Evolutionary conservation across 2,797 vertebrate species (phyloP), one percentile per base, ranked within the genome.

Genomic region (Gambusia yucatana): DNA sequence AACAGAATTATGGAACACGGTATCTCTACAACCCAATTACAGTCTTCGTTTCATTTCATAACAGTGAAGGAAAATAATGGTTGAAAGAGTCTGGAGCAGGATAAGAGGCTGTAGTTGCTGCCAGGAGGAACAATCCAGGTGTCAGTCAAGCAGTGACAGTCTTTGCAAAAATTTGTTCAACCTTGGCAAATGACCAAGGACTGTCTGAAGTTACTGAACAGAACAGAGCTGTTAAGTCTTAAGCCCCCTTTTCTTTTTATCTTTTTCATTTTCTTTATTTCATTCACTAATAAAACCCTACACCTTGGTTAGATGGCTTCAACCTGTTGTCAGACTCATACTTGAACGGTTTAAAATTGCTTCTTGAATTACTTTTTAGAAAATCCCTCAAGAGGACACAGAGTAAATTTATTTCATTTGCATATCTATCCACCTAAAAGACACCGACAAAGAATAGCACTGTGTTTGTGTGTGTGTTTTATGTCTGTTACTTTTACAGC

Each of bases 281-380:
- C 55, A 48, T 75, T 80, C 77, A 67, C 75, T 75, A 57, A 82
- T 81, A 79, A 76, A 83, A 79, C 86, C 75, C 85, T 61, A 78
- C 80, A 94, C 91, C 88, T 87, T 79, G 77, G 86, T 85, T 71
- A 82, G 72, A 79, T 86, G 78, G 77, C 83, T 83, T 83, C 76
- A 77, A 41, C 76, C 76, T 77, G 72, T 73, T 78, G 80, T 87
- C 36, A 48, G 71, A 81, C 92, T 94, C 91, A 94, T 94, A 95
- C 93, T 94, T 92, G 90, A 93, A 90, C 90, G 93, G 85, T 91
- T 96, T 86, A 85, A 92, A 95, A 95, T 95, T 94, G 92, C 92
- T 87, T 94, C 88, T 82, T 90, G 92, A 93, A 95, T 94, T 93
- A 91, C 90, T 91, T 94, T 91, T 90, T 84, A 89, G 84, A 93